Evolutionary conservation across 1,140 invertebrate species (phyloP).

Genomic region (Drosophila lacertosa): DNA sequence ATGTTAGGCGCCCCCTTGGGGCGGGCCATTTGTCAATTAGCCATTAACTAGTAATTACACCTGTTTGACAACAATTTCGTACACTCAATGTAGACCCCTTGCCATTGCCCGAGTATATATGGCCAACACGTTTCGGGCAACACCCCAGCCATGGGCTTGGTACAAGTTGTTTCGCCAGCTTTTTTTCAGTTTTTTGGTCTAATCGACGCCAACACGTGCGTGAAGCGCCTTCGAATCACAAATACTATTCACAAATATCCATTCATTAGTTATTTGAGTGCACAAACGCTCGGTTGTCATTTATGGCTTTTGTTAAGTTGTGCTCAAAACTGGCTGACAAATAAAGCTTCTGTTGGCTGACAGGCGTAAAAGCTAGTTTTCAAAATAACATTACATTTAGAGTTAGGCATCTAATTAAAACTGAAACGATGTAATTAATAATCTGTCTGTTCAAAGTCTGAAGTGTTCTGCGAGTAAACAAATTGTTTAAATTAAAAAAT

Average conservation of each 20-base stretch:
- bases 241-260: constrained; percentile 9
- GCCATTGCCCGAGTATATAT: constrained; percentile 1
- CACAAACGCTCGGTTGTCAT: constrained; percentile 24
- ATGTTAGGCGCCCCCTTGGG: constrained; percentile 34
- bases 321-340: too few species aligned
- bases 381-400: too few species aligned
- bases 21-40: too few species aligned
- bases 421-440: too few species aligned
- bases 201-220: constrained; percentile 38
- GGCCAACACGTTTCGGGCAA: constrained; percentile 38
- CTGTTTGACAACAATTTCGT: constrained; percentile 20
- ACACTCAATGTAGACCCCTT: too few species aligned
- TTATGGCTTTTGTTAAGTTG: background rate
- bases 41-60: constrained; percentile 58
- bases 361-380: too few species aligned
- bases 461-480: too few species aligned
- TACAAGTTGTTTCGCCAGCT: constrained; percentile 20
- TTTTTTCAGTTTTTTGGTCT: constrained; percentile 19
- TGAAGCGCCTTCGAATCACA: background rate
- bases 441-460: too few species aligned
- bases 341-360: too few species aligned
- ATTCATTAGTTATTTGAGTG: constrained; percentile 31
- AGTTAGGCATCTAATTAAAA: too few species aligned
- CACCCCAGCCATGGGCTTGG: constrained; percentile 19
- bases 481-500: too few species aligned